Evolutionary conservation across 2,797 vertebrate species (phyloP), one percentile per base, ranked within the genome.

Genomic region (Pangasius larnaudii): DNA sequence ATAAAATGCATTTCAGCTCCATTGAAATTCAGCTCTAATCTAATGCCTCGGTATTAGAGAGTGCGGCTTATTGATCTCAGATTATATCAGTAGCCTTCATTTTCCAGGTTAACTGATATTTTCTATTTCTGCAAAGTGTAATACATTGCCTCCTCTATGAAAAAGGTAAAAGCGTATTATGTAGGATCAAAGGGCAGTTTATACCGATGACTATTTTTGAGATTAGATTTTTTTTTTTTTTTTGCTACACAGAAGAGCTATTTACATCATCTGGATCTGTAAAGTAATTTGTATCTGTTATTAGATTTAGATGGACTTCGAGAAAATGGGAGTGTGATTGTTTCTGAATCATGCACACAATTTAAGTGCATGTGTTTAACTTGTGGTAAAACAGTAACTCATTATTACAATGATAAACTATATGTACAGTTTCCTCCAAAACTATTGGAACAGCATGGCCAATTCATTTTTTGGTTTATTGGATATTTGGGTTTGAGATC

Each of bases 1-100:
- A 85, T 80, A 71, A 85, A 85, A 81, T 74, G 78, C 18, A 53
- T 86, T 86, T 84, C 24, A 86, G 67, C 59, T 77, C 82, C 22
- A 84, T 88, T 88, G 74, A 81, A 88, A 86, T 74, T 85, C 88
- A 88, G 78, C 82, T 75, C 42, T 89, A 78, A 86, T 84, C 85
- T 69, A 72, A 85, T 88, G 85, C 58, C 78, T 78, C 53, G 18
- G 49, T 86, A 65, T 89, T 86, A 74, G 30, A 82, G 13, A 69
- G 72, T 58, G 85, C 16, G 11, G 18, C 42, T 69, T 89, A 83
- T 89, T 89, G 88, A 86, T 89, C 85, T 83, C 46, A 67, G 58
- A 63, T 74, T 74, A 81, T 65, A 72, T 59, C 84, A 82, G n/a
- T 56, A 72, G 39, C 63, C 39, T 81, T 85, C 75, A 81, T 86